Conservation (phyloP, 2,113 vertebrate species). For the Macaca mulatta region DNA sequence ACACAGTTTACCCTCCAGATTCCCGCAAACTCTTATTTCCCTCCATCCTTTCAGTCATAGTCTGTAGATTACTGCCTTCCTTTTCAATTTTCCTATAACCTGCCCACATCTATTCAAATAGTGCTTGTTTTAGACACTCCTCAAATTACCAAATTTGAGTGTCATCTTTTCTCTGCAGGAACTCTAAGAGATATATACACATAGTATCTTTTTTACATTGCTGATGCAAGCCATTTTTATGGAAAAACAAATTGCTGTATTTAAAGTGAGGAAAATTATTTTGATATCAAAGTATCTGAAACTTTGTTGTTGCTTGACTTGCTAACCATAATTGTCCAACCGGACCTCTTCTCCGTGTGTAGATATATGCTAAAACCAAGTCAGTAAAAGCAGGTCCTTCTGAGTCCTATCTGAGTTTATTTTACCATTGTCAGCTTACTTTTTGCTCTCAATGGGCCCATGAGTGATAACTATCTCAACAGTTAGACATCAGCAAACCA, state of each 20-base stretch:
- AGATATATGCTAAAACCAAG: background rate
- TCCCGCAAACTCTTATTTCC: background rate
- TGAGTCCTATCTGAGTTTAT: background rate
- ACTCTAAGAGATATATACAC: background rate
- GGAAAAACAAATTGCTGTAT: background rate
- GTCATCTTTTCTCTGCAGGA: background rate
- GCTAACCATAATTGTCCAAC: background rate
- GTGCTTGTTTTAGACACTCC: background rate
- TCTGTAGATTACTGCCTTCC: background rate
- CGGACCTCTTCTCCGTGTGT: fast-evolving
- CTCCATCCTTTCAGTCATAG: background rate
- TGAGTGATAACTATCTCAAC: background rate
- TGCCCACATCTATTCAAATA: background rate
- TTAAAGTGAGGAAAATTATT: background rate
- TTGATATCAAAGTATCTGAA: background rate
- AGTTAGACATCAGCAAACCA: background rate
- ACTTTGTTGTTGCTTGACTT: background rate
- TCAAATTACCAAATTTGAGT: background rate
- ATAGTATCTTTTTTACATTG: background rate
- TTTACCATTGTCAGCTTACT: background rate
- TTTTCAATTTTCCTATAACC: background rate
- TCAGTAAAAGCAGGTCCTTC: background rate
- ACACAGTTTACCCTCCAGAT: background rate
- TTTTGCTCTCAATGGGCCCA: background rate
- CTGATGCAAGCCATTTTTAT: background rate